Conservation (phyloP, 2,113 vertebrate genomes). For the Apteryx owenii region DNA sequence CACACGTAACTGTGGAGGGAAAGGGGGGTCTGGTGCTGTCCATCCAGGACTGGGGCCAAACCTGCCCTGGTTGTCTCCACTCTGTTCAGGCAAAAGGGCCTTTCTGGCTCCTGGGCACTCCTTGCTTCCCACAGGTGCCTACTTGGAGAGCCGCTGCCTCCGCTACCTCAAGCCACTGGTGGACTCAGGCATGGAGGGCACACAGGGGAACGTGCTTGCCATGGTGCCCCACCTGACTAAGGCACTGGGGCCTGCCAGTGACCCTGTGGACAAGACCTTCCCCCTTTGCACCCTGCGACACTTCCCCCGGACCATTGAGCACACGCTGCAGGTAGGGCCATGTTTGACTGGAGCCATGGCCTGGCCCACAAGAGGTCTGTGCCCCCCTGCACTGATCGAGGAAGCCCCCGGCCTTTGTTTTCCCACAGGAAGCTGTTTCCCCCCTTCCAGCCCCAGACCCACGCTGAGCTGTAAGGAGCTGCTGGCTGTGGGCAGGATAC, state of each 20-base stretch:
- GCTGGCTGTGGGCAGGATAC: not conserved
- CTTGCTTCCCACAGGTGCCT: conserved; percentile 74
- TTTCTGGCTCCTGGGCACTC: not conserved
- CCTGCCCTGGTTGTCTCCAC: too few relatives aligned
- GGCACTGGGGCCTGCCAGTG: conserved; percentile 9
- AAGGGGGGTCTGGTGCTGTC: too few relatives aligned
- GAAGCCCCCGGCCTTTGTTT: not conserved
- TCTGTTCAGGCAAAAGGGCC: too few relatives aligned
- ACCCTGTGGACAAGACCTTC: conserved; percentile 12
- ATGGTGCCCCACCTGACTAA: conserved; percentile 84
- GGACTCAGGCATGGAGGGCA: conserved; percentile 86
- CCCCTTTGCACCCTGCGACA: conserved; percentile 85
- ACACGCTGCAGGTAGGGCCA: conserved; percentile 85
- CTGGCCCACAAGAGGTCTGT: not conserved
- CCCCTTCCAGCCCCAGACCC: not conserved
- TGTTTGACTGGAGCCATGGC: too few relatives aligned
- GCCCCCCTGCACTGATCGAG: accelerated
- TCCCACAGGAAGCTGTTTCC: not conserved
- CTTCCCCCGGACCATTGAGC: conserved; percentile 85
- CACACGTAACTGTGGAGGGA: not conserved
- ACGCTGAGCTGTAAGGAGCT: too few relatives aligned
- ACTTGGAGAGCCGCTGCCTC: conserved; percentile 82
- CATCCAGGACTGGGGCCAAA: too few relatives aligned
- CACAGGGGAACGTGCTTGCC: conserved; percentile 74
- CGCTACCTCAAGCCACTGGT: conserved; percentile 81